Evolutionary conservation across 2,888 invertebrate species (phyloP), one percentile per base, ranked within the genome.

Genomic region (Mamestra brassicae): DNA sequence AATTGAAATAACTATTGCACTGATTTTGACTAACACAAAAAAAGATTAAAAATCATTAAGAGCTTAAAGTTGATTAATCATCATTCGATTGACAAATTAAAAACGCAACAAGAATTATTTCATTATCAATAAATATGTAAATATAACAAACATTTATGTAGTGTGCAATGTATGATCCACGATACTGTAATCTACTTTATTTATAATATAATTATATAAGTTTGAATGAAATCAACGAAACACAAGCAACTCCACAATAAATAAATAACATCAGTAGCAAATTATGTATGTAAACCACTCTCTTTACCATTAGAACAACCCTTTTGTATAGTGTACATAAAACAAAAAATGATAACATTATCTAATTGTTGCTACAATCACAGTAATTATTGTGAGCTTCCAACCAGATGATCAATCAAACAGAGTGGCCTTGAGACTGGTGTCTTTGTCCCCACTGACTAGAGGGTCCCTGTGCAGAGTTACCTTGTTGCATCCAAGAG

Each of bases 401-500:
- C 89, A 91, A 94, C 93, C 92, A 93, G 90, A 93, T 92, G 91
- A 90, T 89, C 90, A 90, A 96, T 96, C 96, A 96, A 93, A 96
- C 96, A 83, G 96, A 96, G 93, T 96, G 96, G 92, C 96, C 96
- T 92, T 96, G 96, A 91, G 96, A 96, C 92, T 96, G 96, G 90
- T 96, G 96, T 85, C 96, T 90, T 86, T 96, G 96, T 93, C 96
- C 96, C 96, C 96, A 96, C 90, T 96, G 96, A 96, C 96, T 96
- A 96, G 96, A 96, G 89, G 96, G 96, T 92, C 96, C 96, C 93
- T 96, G 96, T 88, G 96, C 96, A 80, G 96, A 96, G 88, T 97
- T 97, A 90, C 97, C 97, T 94, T 97, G 98, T 92, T 97, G 97
- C 97, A 98, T 97, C 98, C 98, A 98, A 70, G 97, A 97, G 82